phyloP scores from a whole-genome alignment of 2,888 invertebrate genomes.

The Electrophaes corylata region DNA sequence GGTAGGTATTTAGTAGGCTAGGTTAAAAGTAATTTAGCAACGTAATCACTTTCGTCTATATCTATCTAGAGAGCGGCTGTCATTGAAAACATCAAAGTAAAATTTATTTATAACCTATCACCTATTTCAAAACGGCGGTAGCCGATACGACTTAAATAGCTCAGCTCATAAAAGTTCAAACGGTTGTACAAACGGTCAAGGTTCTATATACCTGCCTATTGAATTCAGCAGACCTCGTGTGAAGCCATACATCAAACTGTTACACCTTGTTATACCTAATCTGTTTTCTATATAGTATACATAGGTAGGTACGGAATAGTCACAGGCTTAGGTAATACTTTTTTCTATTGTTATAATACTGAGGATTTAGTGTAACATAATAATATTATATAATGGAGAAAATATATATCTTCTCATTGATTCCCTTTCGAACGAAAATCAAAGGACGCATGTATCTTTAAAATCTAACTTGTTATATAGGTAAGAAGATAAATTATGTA shows the following conservation, averaged over 20 bases:
- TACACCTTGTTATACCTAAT: conserved; percentile 51
- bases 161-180: conserved; percentile 17
- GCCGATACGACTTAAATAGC: not conserved
- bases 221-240: conserved; percentile 62
- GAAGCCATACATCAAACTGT: conserved; percentile 60
- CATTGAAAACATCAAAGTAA: not conserved
- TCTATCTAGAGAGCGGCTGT: not conserved
- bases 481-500: no score
- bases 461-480: no score
- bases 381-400: no score
- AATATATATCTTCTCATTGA: no score
- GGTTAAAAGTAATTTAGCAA: not conserved
- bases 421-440: no score
- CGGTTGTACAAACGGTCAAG: conserved; percentile 38
- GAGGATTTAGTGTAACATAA: not conserved
- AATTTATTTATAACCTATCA: not conserved
- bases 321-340: not conserved
- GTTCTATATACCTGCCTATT: conserved; percentile 48
- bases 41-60: not conserved
- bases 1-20: no score
- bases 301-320: conserved; percentile 10
- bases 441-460: no score
- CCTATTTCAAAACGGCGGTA: not conserved
- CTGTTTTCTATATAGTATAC: conserved; percentile 18
- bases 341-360: not conserved